Evolutionary conservation across 2,888 invertebrate species (phyloP).

Genomic region (Diloba caeruleocephala): DNA sequence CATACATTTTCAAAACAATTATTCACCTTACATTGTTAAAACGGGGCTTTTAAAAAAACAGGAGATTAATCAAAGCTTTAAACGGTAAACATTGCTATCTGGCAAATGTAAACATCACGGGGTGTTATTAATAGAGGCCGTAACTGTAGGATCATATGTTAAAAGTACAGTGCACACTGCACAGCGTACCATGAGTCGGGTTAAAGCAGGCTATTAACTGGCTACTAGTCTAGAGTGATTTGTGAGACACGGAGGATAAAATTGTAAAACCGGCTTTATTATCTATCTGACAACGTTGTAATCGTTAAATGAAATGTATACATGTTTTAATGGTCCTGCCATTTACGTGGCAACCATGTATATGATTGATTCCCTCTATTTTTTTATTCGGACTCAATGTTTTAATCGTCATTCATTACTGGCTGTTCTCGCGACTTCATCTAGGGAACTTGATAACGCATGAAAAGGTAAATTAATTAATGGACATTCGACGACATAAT

Average conservation of each 20-base stretch:
- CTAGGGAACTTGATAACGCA: no score
- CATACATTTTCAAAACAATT: constrained; percentile 1
- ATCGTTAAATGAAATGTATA: constrained; percentile 45
- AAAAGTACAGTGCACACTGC: constrained; percentile 58
- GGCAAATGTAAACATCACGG: constrained; percentile 73
- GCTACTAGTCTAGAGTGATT: constrained; percentile 48
- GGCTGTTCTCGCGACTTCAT: no score
- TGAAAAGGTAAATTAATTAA: no score
- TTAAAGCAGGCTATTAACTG: constrained; percentile 56
- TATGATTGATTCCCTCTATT: constrained; percentile 28
- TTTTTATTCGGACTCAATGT: constrained; percentile 29
- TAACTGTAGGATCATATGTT: constrained; percentile 70
- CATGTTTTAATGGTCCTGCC: constrained; percentile 43
- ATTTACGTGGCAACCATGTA: constrained; percentile 27
- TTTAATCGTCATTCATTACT: constrained; percentile 37
- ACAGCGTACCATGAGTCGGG: constrained; percentile 42
- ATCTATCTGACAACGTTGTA: constrained; percentile 43
- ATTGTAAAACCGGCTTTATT: constrained; percentile 52
- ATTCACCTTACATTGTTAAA: constrained; percentile 18
- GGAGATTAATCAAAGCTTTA: constrained; percentile 67
- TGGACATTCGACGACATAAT: no score
- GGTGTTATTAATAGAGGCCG: constrained; percentile 79
- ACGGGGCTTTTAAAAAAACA: constrained; percentile 37
- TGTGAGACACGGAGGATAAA: constrained; percentile 46
- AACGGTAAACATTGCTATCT: constrained; percentile 83